Evolutionary conservation across 2,113 vertebrate species (phyloP).

Genomic region (Aythya baeri): DNA sequence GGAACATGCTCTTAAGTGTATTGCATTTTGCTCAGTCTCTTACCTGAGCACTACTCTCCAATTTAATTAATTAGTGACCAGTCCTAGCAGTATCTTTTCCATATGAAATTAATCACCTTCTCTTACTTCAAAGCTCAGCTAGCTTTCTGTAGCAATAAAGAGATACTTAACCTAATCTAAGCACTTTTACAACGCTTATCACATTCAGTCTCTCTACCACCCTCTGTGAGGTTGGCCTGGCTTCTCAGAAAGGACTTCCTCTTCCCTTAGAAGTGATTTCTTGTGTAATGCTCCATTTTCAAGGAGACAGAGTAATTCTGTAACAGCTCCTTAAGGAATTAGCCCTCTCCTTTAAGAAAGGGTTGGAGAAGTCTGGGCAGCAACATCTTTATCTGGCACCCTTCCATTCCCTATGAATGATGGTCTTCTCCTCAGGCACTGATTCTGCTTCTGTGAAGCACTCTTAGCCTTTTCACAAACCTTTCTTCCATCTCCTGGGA

Average conservation of each 20-base stretch:
- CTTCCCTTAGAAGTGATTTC: conserved; percentile 19
- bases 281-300: conserved; percentile 22
- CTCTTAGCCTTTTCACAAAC: conserved; percentile 19
- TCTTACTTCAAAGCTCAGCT: conserved; percentile 42
- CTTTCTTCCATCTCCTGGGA: background rate
- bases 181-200: conserved; percentile 27
- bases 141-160: conserved; percentile 16
- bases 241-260: conserved; percentile 28
- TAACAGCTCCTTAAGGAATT: conserved; percentile 21
- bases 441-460: background rate
- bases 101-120: conserved; percentile 37
- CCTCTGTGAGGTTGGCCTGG: conserved; percentile 3
- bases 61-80: conserved; percentile 67
- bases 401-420: background rate
- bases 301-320: conserved; percentile 23
- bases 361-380: background rate
- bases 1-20: background rate
- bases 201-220: background rate
- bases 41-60: conserved; percentile 6
- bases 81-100: conserved; percentile 31
- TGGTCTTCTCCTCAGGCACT: background rate
- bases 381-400: conserved; percentile 3
- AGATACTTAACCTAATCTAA: conserved; percentile 50
- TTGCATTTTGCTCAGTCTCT: conserved; percentile 44
- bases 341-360: background rate